Base-by-base conservation (phyloP, 2,888 invertebrate species). In the Tenthredo mesomela region DNA sequence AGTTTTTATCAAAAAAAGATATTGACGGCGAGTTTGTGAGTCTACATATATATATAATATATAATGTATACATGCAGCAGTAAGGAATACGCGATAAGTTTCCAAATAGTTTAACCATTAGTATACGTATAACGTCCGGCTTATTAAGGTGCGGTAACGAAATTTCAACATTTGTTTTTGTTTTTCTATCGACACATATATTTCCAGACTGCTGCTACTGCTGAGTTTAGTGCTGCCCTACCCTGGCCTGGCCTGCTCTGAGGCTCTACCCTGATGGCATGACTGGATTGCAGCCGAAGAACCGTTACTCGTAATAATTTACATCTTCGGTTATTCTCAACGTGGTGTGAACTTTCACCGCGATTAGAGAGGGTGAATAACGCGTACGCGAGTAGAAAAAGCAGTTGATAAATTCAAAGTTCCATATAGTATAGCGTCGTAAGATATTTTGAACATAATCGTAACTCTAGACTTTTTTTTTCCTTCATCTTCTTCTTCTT, bases 381-480 rank as follows among this genome's bases (percentile, higher is more conserved):
- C 50, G 50, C 29, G 77, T 77, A 73, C 43, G 21, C 29, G 40
- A 43, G n/a, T 25, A 12, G 18, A 54, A 77, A 25, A 50, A 43
- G 58, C 61, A 80, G 50, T 80, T 80, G 80, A 80, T 80, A 80
- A 80, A 80, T 80, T 61, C 61, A 80, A 54, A 78, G 80, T 80
- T 80, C 33, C 40, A 21, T 18, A 29, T 50, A 73, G 71, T 33
- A 47, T 29, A 50, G 77, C 50, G 54, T 54, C 67, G 80, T 80
- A 37, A 80, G 40, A 80, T 61, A 80, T 80, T 80, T 80, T 40
- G 37, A 80, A 58, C 50, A 80, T 80, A 80, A 80, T 80, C 80
- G 80, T 80, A 80, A 80, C 80, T 80, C 40, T 80, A 10, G 21
- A 80, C n/a, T 80, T 58, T 40, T 21, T 80, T 80, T 6, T 61